A percentile compares a stretch with the other conserved stretches of the same genome.
These are phyloP conservation scores for Orchesellides sinensis DNA, from an alignment of 2,888 invertebrate genomes.

Conservation along the genomic window DNA sequence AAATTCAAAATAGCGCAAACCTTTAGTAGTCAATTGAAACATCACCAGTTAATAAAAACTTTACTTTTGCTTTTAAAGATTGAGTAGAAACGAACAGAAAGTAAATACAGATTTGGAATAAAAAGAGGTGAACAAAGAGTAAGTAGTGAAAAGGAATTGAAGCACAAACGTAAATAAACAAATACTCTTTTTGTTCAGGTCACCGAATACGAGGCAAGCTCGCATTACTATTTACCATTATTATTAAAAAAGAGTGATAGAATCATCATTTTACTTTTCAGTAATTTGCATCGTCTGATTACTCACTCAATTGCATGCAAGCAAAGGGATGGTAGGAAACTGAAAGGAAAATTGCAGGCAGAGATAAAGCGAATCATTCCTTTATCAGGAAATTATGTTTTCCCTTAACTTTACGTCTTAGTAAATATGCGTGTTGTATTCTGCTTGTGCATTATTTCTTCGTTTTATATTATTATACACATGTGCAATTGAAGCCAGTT, in stretches of 20 bases:
- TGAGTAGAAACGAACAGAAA: background rate
- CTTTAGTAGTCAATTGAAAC: background rate
- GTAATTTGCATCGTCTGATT: background rate
- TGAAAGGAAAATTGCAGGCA: slow-evolving; percentile 29
- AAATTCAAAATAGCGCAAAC: background rate
- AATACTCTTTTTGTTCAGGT: slow-evolving; percentile 36
- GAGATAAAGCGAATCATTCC: slow-evolving; percentile 45
- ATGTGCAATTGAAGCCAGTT: too few species aligned
- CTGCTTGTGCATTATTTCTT: background rate
- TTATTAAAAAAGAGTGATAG: slow-evolving; percentile 21
- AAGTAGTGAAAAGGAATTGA: background rate
- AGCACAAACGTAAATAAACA: background rate
- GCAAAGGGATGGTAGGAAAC: background rate
- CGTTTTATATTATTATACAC: background rate
- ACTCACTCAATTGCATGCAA: too few species aligned
- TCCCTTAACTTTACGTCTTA: slow-evolving; percentile 32
- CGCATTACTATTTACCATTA: background rate
- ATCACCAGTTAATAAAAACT: background rate
- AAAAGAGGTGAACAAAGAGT: background rate
- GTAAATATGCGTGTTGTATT: slow-evolving; percentile 23
- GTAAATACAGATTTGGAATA: background rate
- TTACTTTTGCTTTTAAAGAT: slow-evolving; percentile 15
- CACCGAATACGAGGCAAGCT: slow-evolving; percentile 36
- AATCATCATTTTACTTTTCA: slow-evolving; percentile 29
- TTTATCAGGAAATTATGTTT: slow-evolving; percentile 55